A percentile compares a stretch with the other conserved stretches of the same genome.
These are phyloP conservation scores for Zhuqinia jingwanae DNA, from an alignment of 2,888 invertebrate genomes.

Conservation along the genomic window DNA sequence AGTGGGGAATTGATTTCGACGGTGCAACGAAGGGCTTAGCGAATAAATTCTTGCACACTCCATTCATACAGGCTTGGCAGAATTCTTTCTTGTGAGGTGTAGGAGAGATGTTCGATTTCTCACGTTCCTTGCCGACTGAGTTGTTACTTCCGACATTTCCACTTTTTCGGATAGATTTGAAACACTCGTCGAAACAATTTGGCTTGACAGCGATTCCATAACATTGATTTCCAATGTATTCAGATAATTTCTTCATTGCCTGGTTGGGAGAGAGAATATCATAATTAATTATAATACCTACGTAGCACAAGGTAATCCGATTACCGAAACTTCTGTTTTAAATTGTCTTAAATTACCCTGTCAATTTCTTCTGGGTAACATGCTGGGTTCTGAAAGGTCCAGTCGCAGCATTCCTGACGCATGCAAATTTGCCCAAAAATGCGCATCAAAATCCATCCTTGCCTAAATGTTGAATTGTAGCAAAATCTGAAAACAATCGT, in stretches of 20 bases:
- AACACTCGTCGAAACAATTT: constrained; percentile 52
- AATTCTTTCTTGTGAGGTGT: constrained; percentile 56
- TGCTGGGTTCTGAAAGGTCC: constrained; percentile 56
- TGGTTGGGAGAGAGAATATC: neutral
- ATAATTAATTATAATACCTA: neutral
- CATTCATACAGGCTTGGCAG: constrained; percentile 56
- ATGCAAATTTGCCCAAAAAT: constrained; percentile 65
- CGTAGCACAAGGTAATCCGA: neutral
- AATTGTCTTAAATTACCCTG: constrained; percentile 38
- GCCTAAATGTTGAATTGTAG: neutral
- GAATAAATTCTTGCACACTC: constrained; percentile 52
- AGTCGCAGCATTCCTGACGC: constrained; percentile 44
- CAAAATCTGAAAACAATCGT: constrained; percentile 53
- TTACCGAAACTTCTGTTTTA: neutral
- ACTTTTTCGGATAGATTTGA: constrained; percentile 54
- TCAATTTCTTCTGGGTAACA: constrained; percentile 68
- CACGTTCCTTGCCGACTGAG: neutral
- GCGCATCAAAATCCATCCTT: constrained; percentile 57
- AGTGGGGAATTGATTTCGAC: neutral
- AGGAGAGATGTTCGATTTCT: neutral
- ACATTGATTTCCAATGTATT: constrained; percentile 37
- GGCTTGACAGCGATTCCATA: constrained; percentile 51
- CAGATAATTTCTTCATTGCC: constrained; percentile 59
- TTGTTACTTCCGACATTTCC: neutral
- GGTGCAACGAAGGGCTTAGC: neutral